Percentiles rank a stretch among this genome's conserved stretches.
phyloP scores from a whole-genome alignment of 2,113 vertebrate genomes.

The Melanostigma gelatinosum region DNA sequence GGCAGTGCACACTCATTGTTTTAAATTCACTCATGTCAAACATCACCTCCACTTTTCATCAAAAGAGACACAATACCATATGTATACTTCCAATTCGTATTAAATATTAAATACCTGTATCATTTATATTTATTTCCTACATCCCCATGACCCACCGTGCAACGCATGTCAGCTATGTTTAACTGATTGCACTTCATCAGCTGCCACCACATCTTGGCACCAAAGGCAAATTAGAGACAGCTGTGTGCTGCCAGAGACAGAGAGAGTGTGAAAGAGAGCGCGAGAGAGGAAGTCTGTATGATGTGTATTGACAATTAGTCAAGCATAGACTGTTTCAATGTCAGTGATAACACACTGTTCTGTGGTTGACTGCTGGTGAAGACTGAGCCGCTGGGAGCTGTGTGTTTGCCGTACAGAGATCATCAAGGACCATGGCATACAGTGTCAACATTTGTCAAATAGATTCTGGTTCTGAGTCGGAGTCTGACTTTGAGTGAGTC shows the following conservation, averaged over 20 bases:
- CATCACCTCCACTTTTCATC: background rate
- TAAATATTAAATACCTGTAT: background rate
- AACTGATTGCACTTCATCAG: background rate
- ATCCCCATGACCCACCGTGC: no score
- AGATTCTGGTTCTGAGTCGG: slow-evolving; percentile 53
- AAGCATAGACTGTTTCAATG: background rate
- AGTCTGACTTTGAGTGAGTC: slow-evolving; percentile 64
- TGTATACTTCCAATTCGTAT: background rate
- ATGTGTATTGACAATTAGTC: background rate
- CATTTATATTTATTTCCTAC: background rate
- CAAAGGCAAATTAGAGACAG: slow-evolving; percentile 20
- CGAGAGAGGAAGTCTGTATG: slow-evolving; percentile 25
- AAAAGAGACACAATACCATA: background rate
- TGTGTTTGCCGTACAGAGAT: background rate
- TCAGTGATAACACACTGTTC: background rate
- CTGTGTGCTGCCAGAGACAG: slow-evolving; percentile 5
- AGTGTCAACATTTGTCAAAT: background rate
- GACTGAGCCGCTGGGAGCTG: background rate
- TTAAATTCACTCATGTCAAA: background rate
- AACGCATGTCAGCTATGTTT: background rate
- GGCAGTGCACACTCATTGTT: background rate
- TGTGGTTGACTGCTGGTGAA: background rate
- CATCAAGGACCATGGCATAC: slow-evolving; percentile 22
- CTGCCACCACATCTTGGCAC: no score
- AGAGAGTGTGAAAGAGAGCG: background rate